These are phyloP conservation scores for Pentamera pediparva DNA, from an alignment of 53 echinoderm and acorn worm genomes.

Conservation along the genomic window DNA sequence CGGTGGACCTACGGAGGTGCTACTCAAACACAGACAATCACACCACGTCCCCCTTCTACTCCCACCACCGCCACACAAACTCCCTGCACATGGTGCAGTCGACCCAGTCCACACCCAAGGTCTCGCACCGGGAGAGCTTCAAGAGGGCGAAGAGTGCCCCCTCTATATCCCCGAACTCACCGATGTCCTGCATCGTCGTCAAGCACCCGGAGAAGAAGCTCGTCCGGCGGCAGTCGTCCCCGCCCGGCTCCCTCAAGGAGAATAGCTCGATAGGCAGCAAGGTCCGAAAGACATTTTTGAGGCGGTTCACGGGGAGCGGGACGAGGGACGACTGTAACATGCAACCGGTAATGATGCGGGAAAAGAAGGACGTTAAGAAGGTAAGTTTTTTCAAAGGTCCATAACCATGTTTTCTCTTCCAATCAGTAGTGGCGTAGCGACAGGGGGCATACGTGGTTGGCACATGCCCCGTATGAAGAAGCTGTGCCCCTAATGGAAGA, in stretches of 20 bases:
- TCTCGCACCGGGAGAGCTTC: slow-evolving; percentile 53
- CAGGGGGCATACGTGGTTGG: no score
- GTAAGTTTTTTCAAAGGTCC: slow-evolving; percentile 6
- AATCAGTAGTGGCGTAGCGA: no score
- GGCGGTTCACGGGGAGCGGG: slow-evolving; percentile 69
- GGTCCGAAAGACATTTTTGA: slow-evolving; percentile 66
- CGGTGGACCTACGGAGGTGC: not conserved
- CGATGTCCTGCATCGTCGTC: slow-evolving; percentile 32
- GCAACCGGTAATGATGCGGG: not conserved
- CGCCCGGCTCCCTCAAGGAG: slow-evolving; percentile 36
- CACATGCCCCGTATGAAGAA: no score
- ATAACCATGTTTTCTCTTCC: no score
- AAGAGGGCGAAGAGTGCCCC: slow-evolving; percentile 51
- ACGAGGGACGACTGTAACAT: slow-evolving; percentile 39
- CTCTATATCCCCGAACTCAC: slow-evolving; percentile 45
- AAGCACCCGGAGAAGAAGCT: slow-evolving; percentile 59
- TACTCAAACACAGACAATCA: no score
- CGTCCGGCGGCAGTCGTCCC: slow-evolving; percentile 55
- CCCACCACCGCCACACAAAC: slow-evolving; percentile 12
- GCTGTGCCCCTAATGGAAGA: no score
- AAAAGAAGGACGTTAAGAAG: slow-evolving; percentile 14
- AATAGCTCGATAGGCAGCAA: slow-evolving; percentile 34
- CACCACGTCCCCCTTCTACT: not conserved
- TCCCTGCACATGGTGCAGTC: slow-evolving; percentile 13
- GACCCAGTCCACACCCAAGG: slow-evolving; percentile 49